Evolutionary conservation across 2,888 invertebrate species (phyloP).

Genomic region (Pyrrhia umbra): DNA sequence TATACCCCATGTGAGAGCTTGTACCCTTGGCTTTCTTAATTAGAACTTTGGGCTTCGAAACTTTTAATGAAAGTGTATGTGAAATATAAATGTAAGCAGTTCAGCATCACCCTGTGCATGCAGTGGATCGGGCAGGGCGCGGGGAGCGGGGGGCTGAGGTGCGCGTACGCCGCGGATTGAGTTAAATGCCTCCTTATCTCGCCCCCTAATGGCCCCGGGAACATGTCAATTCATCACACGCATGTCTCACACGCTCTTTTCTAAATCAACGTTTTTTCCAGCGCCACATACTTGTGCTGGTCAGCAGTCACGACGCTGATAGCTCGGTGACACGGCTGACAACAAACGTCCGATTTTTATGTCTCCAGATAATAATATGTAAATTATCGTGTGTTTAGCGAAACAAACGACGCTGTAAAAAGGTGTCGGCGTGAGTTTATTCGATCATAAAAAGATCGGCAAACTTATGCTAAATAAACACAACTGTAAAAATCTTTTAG

Average conservation of each 20-base stretch:
- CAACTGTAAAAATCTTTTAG: slow-evolving; percentile 61
- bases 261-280: slow-evolving; percentile 73
- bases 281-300: slow-evolving; percentile 42
- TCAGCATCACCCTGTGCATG: slow-evolving; percentile 48
- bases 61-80: no score
- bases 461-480: slow-evolving; percentile 63
- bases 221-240: slow-evolving; percentile 90
- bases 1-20: no score
- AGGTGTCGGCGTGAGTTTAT: slow-evolving; percentile 63
- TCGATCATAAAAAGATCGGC: slow-evolving; percentile 65
- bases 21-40: no score
- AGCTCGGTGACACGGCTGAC: slow-evolving; percentile 67
- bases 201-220: slow-evolving; percentile 84
- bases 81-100: background rate
- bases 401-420: slow-evolving; percentile 73
- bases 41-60: no score
- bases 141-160: slow-evolving; percentile 46
- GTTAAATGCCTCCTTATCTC: slow-evolving; percentile 88
- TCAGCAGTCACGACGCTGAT: slow-evolving; percentile 67
- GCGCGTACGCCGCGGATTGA: slow-evolving; percentile 80
- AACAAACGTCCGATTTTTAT: slow-evolving; percentile 68
- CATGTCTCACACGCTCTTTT: slow-evolving; percentile 75
- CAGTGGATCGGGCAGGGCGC: slow-evolving; percentile 12
- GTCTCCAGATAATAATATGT: slow-evolving; percentile 72
- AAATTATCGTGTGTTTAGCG: slow-evolving; percentile 73